Percentiles rank a stretch among this genome's conserved stretches.
These are phyloP conservation scores for Gobiocypris rarus DNA, from an alignment of 2,113 vertebrate species.

Conservation along the genomic window DNA sequence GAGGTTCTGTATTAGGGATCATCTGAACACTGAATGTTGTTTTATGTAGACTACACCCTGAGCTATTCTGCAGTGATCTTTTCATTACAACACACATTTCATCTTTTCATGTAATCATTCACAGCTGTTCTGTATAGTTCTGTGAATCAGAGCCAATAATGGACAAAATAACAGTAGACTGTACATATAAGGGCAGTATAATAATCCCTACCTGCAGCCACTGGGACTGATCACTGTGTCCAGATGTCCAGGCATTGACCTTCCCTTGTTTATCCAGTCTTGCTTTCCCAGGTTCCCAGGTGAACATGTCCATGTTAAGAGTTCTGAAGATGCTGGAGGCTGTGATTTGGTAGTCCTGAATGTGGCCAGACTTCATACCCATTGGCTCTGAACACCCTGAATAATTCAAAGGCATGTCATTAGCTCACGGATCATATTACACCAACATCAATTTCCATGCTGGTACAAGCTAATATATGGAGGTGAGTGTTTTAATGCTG, in stretches of 20 bases:
- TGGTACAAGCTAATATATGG: not conserved
- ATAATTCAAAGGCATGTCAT: slow-evolving; percentile 38
- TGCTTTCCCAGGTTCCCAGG: slow-evolving; percentile 97
- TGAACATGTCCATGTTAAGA: slow-evolving; percentile 99
- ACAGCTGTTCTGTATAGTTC: not conserved
- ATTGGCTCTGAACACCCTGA: slow-evolving; percentile 96
- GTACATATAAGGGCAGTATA: not conserved
- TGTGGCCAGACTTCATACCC: slow-evolving; percentile 96
- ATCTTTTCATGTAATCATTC: not conserved
- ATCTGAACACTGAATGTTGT: not conserved
- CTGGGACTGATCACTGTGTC: slow-evolving; percentile 95
- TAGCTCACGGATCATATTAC: not conserved
- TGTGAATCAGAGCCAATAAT: not conserved
- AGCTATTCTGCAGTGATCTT: not conserved
- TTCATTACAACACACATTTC: not conserved
- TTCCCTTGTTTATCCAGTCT: slow-evolving; percentile 98
- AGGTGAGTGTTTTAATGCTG: not conserved
- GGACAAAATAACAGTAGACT: not conserved
- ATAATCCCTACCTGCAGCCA: slow-evolving; percentile 91
- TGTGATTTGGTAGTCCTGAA: slow-evolving; percentile 94
- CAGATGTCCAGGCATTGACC: slow-evolving; percentile 98
- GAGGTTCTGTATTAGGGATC: not conserved
- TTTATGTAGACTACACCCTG: not conserved
- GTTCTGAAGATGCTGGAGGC: slow-evolving; percentile 96
- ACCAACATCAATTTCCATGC: not conserved